phyloP scores from a whole-genome alignment of 2,113 vertebrate genomes.

The Eudyptes chrysolophus region DNA sequence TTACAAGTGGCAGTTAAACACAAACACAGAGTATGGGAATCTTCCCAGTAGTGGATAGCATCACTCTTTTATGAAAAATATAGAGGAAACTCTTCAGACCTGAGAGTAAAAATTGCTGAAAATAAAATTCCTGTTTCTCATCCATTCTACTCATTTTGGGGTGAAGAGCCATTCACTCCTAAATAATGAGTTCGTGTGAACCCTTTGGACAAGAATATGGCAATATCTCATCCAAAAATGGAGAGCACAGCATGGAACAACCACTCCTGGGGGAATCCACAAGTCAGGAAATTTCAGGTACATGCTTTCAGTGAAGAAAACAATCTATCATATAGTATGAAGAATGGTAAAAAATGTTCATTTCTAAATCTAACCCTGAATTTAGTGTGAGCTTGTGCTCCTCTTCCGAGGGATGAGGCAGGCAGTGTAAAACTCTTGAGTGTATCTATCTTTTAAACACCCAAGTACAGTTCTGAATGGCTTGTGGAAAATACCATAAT shows the following conservation, averaged over 20 bases:
- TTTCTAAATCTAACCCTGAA: conserved; percentile 16
- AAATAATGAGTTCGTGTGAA: not conserved
- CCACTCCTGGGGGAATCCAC: not conserved
- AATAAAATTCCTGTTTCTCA: not conserved
- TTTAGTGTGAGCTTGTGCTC: not conserved
- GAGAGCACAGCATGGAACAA: not conserved
- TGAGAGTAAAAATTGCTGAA: not conserved
- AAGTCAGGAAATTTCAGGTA: not conserved
- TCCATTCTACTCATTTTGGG: not conserved
- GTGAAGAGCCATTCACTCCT: not conserved
- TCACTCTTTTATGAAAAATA: not conserved
- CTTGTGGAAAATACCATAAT: not conserved
- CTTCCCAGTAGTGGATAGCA: not conserved
- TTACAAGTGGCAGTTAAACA: conserved; percentile 14
- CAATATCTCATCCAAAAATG: not conserved
- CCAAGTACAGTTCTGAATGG: not conserved
- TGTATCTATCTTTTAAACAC: not conserved
- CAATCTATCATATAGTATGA: not conserved
- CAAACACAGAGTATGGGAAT: not conserved
- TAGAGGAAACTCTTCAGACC: not conserved
- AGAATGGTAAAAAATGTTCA: not conserved
- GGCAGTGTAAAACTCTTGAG: not conserved
- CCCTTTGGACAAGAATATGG: not conserved
- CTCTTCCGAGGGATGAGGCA: not conserved
- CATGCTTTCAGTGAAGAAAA: not conserved